phyloP scores from a whole-genome alignment of 2,888 invertebrate species.

The Cosmopolites sordidus region DNA sequence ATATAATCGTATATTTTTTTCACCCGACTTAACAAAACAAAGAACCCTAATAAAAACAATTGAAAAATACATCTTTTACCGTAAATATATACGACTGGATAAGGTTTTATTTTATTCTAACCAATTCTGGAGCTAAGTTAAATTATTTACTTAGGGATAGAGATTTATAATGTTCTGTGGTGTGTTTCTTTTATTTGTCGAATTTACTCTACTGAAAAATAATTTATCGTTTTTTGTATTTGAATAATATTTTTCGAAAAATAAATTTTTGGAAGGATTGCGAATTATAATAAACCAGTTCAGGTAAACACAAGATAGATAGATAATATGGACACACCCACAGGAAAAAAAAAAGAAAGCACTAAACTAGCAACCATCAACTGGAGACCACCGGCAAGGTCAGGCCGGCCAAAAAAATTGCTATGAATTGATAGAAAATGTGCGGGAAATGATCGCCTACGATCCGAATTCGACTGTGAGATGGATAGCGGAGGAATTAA shows the following conservation, averaged over 20 bases:
- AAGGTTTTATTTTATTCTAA: conserved; percentile 1
- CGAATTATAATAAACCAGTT: too few relatives aligned
- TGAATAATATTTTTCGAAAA: background rate
- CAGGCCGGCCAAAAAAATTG: too few relatives aligned
- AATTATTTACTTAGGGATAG: background rate
- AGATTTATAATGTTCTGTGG: background rate
- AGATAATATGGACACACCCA: too few relatives aligned
- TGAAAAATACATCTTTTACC: conserved; percentile 1
- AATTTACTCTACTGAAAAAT: background rate
- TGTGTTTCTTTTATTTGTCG: background rate
- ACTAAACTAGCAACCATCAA: too few relatives aligned
- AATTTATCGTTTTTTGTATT: background rate
- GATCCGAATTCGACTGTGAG: too few relatives aligned
- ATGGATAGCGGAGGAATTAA: too few relatives aligned
- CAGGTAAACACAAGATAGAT: too few relatives aligned
- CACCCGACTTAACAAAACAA: background rate
- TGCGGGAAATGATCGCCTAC: too few relatives aligned
- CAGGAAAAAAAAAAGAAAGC: too few relatives aligned
- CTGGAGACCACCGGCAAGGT: too few relatives aligned
- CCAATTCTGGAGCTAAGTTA: background rate
- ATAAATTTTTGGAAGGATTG: background rate
- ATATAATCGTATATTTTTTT: background rate
- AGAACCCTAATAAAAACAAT: conserved; percentile 2
- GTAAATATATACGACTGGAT: background rate
- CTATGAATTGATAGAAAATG: too few relatives aligned